Percentiles rank a stretch among this genome's conserved stretches.
These are phyloP conservation scores for Aulostomus chinensis DNA, from an alignment of 2,797 vertebrate species.

Conservation along the genomic window DNA sequence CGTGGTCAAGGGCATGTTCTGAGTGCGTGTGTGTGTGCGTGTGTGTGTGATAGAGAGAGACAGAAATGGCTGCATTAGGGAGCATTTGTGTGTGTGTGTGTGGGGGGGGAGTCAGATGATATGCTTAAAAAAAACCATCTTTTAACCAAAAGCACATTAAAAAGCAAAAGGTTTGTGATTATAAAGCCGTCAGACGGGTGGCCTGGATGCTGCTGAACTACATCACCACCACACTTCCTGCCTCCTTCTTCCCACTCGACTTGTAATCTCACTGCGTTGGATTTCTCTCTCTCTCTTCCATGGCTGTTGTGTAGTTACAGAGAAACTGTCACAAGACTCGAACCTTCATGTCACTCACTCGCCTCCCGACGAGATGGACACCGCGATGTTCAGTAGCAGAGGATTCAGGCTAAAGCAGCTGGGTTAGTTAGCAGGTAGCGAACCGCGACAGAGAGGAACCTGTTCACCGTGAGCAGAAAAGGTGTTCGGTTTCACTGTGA, in stretches of 20 bases:
- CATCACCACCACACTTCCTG: slow-evolving; percentile 16
- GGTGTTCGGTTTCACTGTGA: too few relatives aligned
- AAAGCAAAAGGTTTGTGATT: slow-evolving; percentile 40
- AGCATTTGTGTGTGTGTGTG: slow-evolving; percentile 6
- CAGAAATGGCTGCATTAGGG: slow-evolving; percentile 8
- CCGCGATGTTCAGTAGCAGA: too few relatives aligned
- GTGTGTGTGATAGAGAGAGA: neutral
- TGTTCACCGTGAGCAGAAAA: too few relatives aligned
- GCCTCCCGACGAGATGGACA: too few relatives aligned
- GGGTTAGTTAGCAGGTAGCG: too few relatives aligned
- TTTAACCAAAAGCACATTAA: slow-evolving; percentile 48
- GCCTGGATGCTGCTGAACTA: slow-evolving; percentile 16
- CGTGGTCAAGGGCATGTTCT: slow-evolving; percentile 35
- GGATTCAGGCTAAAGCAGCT: too few relatives aligned
- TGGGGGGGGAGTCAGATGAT: slow-evolving; percentile 37
- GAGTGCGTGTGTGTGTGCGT: neutral
- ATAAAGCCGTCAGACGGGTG: slow-evolving; percentile 24
- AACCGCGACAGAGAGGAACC: too few relatives aligned
- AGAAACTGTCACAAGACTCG: too few relatives aligned
- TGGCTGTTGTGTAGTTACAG: neutral
- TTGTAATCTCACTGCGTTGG: too few relatives aligned
- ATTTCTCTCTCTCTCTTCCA: too few relatives aligned
- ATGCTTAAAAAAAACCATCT: slow-evolving; percentile 43
- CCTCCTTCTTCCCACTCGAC: slow-evolving; percentile 12
- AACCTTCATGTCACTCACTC: too few relatives aligned